Evolutionary conservation across 2,797 vertebrate species (phyloP).

Genomic region (Sandelia bainsii): DNA sequence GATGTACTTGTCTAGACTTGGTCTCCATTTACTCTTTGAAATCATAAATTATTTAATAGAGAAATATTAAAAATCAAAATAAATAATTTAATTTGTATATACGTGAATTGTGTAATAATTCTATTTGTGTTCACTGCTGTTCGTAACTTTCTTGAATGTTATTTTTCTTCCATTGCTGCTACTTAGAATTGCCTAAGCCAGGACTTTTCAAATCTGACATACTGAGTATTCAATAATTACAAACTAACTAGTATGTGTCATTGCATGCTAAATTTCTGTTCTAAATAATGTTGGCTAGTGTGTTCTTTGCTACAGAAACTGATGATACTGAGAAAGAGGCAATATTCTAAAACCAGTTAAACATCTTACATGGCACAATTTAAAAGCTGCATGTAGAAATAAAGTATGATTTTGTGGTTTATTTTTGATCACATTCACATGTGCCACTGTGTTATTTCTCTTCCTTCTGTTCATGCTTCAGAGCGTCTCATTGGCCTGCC

Average conservation of each 20-base stretch:
- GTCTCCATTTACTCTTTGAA: too few species aligned
- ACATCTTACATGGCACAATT: not conserved
- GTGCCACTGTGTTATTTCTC: not conserved
- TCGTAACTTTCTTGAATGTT: too few species aligned
- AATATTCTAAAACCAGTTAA: not conserved
- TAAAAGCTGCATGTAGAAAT: not conserved
- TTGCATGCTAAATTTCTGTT: not conserved
- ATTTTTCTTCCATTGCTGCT: too few species aligned
- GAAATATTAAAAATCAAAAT: too few species aligned
- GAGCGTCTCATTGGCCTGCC: constrained; percentile 88
- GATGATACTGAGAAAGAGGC: too few species aligned
- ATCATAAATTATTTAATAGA: too few species aligned
- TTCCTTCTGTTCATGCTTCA: constrained; percentile 46
- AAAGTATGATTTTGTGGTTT: not conserved
- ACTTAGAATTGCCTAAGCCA: too few species aligned
- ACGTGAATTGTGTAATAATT: too few species aligned
- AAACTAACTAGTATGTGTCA: not conserved
- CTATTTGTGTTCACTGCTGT: too few species aligned
- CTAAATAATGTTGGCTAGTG: not conserved
- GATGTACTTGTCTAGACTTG: not conserved
- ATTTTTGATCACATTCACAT: not conserved
- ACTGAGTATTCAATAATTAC: not conserved
- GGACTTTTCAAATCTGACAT: not conserved
- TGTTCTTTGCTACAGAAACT: not conserved
- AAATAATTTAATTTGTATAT: too few species aligned